Base-by-base conservation (phyloP, 2,797 vertebrate species). In the Coracias cyanogaster region DNA sequence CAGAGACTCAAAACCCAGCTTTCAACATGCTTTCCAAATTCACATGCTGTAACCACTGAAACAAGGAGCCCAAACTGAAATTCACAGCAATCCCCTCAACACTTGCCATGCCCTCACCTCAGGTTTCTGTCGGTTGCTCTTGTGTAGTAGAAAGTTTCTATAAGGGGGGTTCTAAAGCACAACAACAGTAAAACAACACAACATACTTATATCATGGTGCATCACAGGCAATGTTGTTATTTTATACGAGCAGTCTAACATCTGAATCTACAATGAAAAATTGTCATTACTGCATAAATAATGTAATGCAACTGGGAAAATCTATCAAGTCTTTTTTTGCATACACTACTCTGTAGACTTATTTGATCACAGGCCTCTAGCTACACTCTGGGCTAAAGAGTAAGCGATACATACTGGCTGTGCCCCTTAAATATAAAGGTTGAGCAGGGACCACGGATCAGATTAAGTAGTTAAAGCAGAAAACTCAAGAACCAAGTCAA, bases 121-220 rank as follows among this genome's bases (percentile, higher is more conserved):
- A 48, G 76, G 84, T 37, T 94, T 97, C 93, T 94, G 96, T 48
- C 80, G 94, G 88, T 87, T 97, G 96, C 65, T 97, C 96, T 94
- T 96, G 95, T 90, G 89, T 8, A 93, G 94, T 14, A 90, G 93
- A 84, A 96, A 97, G 87, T 96, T 96, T 96, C 96, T 97, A 94
- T 64, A 96, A 86, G 92, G 89, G 89, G 48, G 71, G 49, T 97
- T 97, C 96, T 97, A 94, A 95, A 93, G 93, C 85, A 96, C 70
- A 93, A 89, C 57, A 91, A 96, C 3, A 86, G 94, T 81, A 76
- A 96, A 96, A 96, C 81, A 97, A 94, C 61, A 89, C 24, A 94
- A 78, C 41, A 77, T 22, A 41, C 90, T 94, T 91, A 20, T 45
- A 83, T 76, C 51, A 73, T 54, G 86, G 64, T 20, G 46, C 31